These are phyloP conservation scores for Sussaba pulchella DNA, from an alignment of 2,888 invertebrate species.

Conservation along the genomic window DNA sequence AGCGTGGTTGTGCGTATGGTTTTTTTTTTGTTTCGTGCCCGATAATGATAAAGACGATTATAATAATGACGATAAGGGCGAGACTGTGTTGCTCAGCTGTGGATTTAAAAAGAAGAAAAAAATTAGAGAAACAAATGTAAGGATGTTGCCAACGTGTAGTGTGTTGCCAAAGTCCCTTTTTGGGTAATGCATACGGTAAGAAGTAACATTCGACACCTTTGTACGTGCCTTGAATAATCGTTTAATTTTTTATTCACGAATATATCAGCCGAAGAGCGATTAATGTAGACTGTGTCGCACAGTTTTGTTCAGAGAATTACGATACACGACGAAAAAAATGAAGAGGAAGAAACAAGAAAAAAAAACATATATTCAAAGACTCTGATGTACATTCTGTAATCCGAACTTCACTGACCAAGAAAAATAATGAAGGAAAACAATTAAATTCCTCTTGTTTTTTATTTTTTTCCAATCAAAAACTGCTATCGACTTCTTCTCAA, in stretches of 20 bases:
- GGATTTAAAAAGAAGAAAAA: slow-evolving; percentile 10
- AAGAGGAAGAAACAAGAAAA: too few relatives aligned
- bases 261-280: not conserved
- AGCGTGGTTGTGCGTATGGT: slow-evolving; percentile 49
- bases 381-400: slow-evolving; percentile 21
- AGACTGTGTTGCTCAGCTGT: slow-evolving; percentile 77
- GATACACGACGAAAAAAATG: too few relatives aligned
- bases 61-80: slow-evolving; percentile 55
- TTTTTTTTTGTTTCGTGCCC: slow-evolving; percentile 46
- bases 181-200: slow-evolving; percentile 73
- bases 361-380: not conserved
- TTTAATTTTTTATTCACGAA: slow-evolving; percentile 9
- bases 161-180: slow-evolving; percentile 81
- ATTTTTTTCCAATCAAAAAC: not conserved
- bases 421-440: too few relatives aligned
- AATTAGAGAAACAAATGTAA: slow-evolving; percentile 65
- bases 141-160: slow-evolving; percentile 80
- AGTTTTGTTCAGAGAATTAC: not conserved
- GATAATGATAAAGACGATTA: slow-evolving; percentile 13
- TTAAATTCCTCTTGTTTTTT: too few relatives aligned
- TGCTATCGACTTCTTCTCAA: not conserved
- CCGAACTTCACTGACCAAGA: not conserved
- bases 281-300: not conserved
- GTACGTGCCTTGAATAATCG: slow-evolving; percentile 60
- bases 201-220: slow-evolving; percentile 73